These are phyloP conservation scores for Thalassaphorura encarpata DNA, from an alignment of 1,140 invertebrate species.

Conservation along the genomic window DNA sequence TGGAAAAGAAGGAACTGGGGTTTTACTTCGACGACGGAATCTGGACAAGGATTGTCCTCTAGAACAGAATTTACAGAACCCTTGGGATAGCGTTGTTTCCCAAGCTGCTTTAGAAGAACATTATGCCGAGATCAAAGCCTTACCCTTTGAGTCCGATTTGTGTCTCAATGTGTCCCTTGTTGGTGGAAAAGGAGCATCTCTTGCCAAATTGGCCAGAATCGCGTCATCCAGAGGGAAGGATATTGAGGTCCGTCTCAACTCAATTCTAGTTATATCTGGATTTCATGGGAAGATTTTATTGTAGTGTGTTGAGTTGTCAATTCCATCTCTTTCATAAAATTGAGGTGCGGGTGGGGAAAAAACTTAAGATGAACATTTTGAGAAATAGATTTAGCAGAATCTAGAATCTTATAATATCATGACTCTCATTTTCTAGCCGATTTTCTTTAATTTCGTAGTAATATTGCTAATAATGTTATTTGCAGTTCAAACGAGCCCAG, in stretches of 20 bases:
- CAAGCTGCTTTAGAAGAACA: too few relatives aligned
- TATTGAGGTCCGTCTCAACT: too few relatives aligned
- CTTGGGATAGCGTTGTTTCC: too few relatives aligned
- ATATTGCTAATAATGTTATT: neutral
- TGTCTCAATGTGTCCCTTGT: conserved; percentile 45
- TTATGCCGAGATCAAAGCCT: neutral
- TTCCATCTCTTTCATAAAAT: too few relatives aligned
- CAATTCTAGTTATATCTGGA: conserved; percentile 19
- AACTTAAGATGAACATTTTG: too few relatives aligned
- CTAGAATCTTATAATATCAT: too few relatives aligned
- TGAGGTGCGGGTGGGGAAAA: too few relatives aligned
- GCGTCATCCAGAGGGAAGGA: too few relatives aligned
- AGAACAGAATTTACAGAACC: neutral
- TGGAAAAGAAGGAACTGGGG: conserved; percentile 12
- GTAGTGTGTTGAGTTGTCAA: neutral
- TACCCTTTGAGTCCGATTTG: conserved; percentile 33
- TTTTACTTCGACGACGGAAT: conserved; percentile 11
- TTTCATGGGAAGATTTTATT: conserved; percentile 7
- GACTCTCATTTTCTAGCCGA: too few relatives aligned
- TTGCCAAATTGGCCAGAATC: conserved; percentile 56
- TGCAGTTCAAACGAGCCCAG: conserved; percentile 40
- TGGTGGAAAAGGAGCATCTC: conserved; percentile 60
- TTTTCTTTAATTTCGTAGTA: neutral
- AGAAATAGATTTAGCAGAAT: too few relatives aligned
- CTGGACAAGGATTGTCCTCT: neutral